Percentiles rank a stretch among this genome's conserved stretches.
phyloP scores from a whole-genome alignment of 2,797 vertebrate species.

The Calcarius lapponicus region DNA sequence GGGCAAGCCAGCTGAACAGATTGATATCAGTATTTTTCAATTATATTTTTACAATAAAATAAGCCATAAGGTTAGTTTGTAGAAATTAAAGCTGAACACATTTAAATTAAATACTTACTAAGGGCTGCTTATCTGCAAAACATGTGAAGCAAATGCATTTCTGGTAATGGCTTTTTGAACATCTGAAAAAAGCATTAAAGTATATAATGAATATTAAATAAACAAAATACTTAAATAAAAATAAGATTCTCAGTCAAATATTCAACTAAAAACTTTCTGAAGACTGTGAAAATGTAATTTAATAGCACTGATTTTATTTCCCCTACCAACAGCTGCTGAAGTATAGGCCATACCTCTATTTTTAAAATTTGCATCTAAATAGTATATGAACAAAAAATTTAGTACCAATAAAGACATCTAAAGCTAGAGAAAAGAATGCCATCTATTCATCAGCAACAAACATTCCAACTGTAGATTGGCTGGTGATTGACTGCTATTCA shows the following conservation, averaged over 20 bases:
- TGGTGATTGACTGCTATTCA: not conserved
- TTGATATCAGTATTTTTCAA: not conserved
- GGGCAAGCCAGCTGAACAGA: not conserved
- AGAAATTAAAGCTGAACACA: not conserved
- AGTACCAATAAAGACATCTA: not conserved
- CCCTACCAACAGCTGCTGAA: not conserved
- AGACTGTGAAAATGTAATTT: not conserved
- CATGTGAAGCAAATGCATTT: slow-evolving; percentile 64
- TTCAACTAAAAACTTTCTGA: not conserved
- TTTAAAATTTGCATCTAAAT: not conserved
- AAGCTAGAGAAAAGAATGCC: not conserved
- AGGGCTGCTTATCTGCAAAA: slow-evolving; percentile 67
- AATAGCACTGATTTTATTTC: not conserved
- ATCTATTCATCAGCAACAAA: not conserved
- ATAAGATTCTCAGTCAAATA: not conserved
- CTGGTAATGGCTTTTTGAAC: slow-evolving; percentile 73
- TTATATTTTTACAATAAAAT: not conserved
- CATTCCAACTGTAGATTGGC: not conserved
- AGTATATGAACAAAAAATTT: not conserved
- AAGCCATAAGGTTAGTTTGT: not conserved
- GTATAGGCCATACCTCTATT: not conserved
- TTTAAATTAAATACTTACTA: slow-evolving; percentile 75
- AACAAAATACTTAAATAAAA: not conserved
- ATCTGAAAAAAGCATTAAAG: slow-evolving; percentile 74
- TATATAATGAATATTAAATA: not conserved